These are phyloP conservation scores for Hypolimnas misippus DNA, from an alignment of 2,888 invertebrate genomes.

Conservation along the genomic window DNA sequence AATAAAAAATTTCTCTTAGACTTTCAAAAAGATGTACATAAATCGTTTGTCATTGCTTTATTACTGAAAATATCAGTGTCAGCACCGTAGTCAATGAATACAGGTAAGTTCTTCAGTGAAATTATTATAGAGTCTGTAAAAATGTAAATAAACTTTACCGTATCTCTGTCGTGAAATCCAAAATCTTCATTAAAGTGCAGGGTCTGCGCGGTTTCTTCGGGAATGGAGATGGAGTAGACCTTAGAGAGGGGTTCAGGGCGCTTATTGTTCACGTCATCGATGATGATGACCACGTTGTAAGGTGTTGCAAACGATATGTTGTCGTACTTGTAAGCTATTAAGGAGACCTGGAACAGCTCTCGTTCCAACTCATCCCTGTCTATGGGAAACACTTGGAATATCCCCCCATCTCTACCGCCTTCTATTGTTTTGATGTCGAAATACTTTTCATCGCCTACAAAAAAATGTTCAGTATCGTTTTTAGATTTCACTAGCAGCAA, in stretches of 20 bases:
- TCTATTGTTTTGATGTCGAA: slow-evolving; percentile 63
- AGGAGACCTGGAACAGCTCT: slow-evolving; percentile 73
- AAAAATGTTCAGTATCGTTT: no score
- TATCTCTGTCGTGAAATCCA: slow-evolving; percentile 80
- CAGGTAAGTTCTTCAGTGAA: no score
- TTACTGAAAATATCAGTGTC: no score
- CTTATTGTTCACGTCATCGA: slow-evolving; percentile 87
- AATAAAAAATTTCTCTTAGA: no score
- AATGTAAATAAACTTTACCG: slow-evolving; percentile 61
- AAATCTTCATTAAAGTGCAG: slow-evolving; percentile 74
- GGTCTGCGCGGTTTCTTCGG: slow-evolving; percentile 81
- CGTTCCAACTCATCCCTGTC: slow-evolving; percentile 74
- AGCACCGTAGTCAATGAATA: no score
- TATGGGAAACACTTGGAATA: slow-evolving; percentile 65
- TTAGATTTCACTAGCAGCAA: no score
- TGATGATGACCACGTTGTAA: slow-evolving; percentile 71
- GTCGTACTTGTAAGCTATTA: slow-evolving; percentile 76
- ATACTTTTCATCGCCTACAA: slow-evolving; percentile 56
- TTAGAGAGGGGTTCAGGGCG: slow-evolving; percentile 76
- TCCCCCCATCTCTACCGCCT: slow-evolving; percentile 62
- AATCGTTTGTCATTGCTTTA: no score
- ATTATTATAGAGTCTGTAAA: no score
- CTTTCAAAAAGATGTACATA: no score
- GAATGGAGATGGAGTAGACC: slow-evolving; percentile 65
- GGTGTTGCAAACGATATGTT: slow-evolving; percentile 59